Conservation (phyloP, 2,888 invertebrate genomes). For the Plagodis pulveraria region DNA sequence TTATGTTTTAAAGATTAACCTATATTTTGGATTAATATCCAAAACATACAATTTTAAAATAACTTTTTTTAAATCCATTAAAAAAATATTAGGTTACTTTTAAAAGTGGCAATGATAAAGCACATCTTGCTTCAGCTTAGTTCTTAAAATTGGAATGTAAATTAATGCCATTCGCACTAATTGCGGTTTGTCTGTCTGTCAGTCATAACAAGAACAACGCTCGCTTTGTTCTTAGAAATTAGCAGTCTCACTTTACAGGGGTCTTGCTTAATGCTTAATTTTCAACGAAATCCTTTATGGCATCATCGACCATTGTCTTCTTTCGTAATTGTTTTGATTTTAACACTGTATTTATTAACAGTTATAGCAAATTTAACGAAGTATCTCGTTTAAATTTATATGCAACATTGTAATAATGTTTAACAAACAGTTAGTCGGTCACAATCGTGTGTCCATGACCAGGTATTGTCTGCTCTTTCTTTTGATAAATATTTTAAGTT, state of each 20-base stretch:
- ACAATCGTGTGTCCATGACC: constrained; percentile 25
- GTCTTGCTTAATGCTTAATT: constrained; percentile 58
- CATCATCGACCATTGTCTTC: constrained; percentile 32
- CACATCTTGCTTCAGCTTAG: constrained; percentile 2
- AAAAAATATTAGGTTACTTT: too few species aligned
- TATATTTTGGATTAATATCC: too few species aligned
- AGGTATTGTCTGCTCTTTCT: constrained; percentile 17
- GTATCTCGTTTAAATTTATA: constrained; percentile 6
- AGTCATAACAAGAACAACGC: constrained; percentile 48
- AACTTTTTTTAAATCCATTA: too few species aligned
- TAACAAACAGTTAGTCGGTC: constrained; percentile 12
- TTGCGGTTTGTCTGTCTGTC: constrained; percentile 41
- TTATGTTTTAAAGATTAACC: too few species aligned
- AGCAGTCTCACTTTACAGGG: constrained; percentile 63
- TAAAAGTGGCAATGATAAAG: too few species aligned
- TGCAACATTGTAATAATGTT: constrained; percentile 23
- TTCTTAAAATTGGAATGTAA: constrained; percentile 23
- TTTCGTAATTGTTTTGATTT: constrained; percentile 28
- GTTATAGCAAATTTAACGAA: constrained; percentile 4
- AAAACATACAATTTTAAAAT: too few species aligned
- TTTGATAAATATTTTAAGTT: constrained; percentile 38
- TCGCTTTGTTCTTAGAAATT: constrained; percentile 71
- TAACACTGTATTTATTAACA: constrained; percentile 5
- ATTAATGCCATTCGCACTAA: constrained; percentile 45
- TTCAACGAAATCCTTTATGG: constrained; percentile 49